These are phyloP conservation scores for Sapajus apella DNA, from an alignment of 2,113 vertebrate species.

Conservation along the genomic window DNA sequence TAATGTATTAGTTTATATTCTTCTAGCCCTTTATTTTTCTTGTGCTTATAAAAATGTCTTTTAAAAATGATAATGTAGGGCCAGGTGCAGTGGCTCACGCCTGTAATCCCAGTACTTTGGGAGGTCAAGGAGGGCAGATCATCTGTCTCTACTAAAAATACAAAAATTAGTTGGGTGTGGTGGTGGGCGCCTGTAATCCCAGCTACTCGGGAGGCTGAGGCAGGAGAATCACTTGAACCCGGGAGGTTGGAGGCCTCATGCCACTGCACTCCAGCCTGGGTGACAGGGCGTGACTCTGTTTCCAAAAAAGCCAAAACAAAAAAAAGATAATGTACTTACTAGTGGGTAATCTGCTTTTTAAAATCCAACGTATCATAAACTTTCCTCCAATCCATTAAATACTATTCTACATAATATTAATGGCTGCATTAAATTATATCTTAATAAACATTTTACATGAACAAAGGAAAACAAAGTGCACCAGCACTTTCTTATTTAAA, in stretches of 20 bases:
- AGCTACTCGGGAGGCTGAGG: no score
- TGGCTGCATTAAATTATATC: background rate
- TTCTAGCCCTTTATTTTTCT: background rate
- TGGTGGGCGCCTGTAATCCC: no score
- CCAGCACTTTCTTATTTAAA: background rate
- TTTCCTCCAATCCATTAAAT: background rate
- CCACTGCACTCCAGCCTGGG: no score
- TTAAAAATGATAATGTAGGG: background rate
- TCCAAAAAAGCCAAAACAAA: no score
- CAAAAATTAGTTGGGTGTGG: no score
- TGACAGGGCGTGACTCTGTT: no score
- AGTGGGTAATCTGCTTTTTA: background rate
- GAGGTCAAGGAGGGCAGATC: no score
- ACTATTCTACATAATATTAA: background rate
- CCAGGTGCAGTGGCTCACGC: no score
- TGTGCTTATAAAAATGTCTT: background rate
- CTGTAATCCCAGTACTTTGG: no score
- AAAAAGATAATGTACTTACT: background rate
- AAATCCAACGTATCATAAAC: background rate
- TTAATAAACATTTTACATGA: slow-evolving; percentile 9
- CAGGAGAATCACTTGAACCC: no score
- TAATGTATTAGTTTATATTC: background rate
- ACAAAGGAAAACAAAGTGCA: background rate
- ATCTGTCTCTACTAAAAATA: no score
- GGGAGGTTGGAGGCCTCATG: no score